Percentiles rank a stretch among this genome's conserved stretches.
These are phyloP conservation scores for Andrena bucephala DNA, from an alignment of 2,888 invertebrate species.

Conservation along the genomic window DNA sequence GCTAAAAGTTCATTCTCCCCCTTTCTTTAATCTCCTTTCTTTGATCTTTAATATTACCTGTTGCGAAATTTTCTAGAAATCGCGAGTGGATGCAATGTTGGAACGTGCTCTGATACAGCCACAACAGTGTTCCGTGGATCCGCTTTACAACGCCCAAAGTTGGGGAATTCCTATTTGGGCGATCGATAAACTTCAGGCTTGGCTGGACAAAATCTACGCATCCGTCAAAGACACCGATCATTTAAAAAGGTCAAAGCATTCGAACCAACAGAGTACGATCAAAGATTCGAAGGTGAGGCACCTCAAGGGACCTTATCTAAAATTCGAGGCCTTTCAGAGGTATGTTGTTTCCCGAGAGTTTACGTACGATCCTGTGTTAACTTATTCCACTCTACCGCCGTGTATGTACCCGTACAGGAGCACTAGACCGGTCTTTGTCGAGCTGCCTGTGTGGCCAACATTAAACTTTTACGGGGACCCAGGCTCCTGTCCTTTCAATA, in stretches of 20 bases:
- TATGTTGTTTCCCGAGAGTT: conserved; percentile 78
- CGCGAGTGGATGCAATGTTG: conserved; percentile 93
- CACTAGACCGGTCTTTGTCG: conserved; percentile 88
- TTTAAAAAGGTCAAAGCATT: conserved; percentile 62
- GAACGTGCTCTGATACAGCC: conserved; percentile 88
- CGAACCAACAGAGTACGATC: conserved; percentile 67
- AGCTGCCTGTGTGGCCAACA: conserved; percentile 88
- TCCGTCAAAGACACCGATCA: conserved; percentile 84
- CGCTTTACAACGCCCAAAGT: conserved; percentile 86
- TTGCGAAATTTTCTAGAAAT: conserved; percentile 83
- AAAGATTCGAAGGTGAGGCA: conserved; percentile 86
- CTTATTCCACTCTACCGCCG: not conserved
- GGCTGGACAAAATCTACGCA: conserved; percentile 89
- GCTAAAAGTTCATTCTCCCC: not conserved
- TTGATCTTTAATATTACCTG: not conserved
- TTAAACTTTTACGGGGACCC: conserved; percentile 85
- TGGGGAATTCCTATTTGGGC: conserved; percentile 87
- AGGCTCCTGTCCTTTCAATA: conserved; percentile 84
- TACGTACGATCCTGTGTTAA: not conserved
- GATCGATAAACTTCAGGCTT: conserved; percentile 85
- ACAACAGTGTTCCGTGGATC: conserved; percentile 85
- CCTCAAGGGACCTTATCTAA: conserved; percentile 90
- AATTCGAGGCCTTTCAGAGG: conserved; percentile 90
- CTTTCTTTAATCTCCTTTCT: not conserved
- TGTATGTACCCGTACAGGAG: conserved; percentile 79